phyloP scores from a whole-genome alignment of 2,888 invertebrate species.

The Drosophila paramelanica region DNA sequence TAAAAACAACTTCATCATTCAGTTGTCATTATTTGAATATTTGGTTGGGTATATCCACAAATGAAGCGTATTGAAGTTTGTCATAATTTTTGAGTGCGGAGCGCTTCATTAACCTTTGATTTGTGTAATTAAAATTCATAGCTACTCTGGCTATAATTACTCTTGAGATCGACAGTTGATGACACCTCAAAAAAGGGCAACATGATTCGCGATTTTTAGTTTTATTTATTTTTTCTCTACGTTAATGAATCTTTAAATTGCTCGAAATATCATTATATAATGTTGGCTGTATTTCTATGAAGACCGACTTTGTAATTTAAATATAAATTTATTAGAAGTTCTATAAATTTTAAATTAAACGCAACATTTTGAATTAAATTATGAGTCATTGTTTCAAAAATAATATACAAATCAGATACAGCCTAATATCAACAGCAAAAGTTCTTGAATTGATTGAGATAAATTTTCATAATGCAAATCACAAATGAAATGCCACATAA shows the following conservation, averaged over 20 bases:
- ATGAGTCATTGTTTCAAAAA: no score
- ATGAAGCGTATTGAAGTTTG: slow-evolving; percentile 17
- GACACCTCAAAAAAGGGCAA: slow-evolving; percentile 8
- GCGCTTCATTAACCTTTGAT: slow-evolving; percentile 54
- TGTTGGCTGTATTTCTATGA: neutral
- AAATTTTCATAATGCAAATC: no score
- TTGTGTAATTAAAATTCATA: slow-evolving; percentile 7
- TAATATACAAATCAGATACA: no score
- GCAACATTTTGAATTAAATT: no score
- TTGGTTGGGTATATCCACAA: neutral
- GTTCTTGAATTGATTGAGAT: no score
- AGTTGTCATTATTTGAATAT: neutral
- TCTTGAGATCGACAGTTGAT: slow-evolving; percentile 11
- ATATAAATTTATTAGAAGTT: neutral
- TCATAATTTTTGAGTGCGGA: neutral
- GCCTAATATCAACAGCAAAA: no score
- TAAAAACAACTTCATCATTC: neutral
- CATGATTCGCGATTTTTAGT: neutral
- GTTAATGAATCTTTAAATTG: slow-evolving; percentile 18
- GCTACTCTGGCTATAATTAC: slow-evolving; percentile 11
- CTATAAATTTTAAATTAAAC: no score
- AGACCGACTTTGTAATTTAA: slow-evolving; percentile 8
- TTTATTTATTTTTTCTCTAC: neutral
- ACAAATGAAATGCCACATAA: no score
- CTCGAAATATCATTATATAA: neutral